A percentile compares a stretch with the other conserved stretches of the same genome.
Evolutionary conservation across 2,113 vertebrate species (phyloP).

Genomic region (Anolis carolinensis): DNA sequence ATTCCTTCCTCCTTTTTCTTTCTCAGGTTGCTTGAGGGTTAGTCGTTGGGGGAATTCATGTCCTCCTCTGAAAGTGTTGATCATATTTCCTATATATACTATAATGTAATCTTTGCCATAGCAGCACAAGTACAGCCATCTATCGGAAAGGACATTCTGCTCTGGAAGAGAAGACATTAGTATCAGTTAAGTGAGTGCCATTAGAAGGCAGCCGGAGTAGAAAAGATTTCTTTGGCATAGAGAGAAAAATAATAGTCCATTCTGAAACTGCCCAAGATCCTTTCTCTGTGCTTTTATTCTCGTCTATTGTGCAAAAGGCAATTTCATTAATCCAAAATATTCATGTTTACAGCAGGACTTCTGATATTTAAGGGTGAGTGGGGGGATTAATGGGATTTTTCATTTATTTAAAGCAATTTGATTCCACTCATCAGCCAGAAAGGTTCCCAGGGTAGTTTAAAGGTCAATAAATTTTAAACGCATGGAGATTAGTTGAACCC

Average conservation of each 20-base stretch:
- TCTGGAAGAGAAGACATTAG: neutral
- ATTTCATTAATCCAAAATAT: neutral
- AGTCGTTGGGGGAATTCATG: neutral
- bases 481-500: neutral
- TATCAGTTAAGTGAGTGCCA: neutral
- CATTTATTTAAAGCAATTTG: neutral
- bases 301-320: neutral
- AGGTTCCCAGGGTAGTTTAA: neutral
- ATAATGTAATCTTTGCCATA: neutral
- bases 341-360: neutral
- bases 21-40: neutral
- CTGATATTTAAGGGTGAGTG: neutral
- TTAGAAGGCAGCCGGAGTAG: neutral
- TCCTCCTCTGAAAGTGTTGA: neutral
- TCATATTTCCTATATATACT: slow-evolving; percentile 3
- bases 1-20: too few relatives aligned
- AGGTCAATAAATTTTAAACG: neutral
- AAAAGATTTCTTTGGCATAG: neutral
- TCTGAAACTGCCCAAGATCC: neutral
- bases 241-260: neutral
- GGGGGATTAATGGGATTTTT: neutral
- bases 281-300: neutral
- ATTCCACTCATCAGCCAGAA: neutral
- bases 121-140: neutral
- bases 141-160: neutral